Evolutionary conservation across 2,113 vertebrate genomes (phyloP).

Genomic region (Gorilla gorilla): DNA sequence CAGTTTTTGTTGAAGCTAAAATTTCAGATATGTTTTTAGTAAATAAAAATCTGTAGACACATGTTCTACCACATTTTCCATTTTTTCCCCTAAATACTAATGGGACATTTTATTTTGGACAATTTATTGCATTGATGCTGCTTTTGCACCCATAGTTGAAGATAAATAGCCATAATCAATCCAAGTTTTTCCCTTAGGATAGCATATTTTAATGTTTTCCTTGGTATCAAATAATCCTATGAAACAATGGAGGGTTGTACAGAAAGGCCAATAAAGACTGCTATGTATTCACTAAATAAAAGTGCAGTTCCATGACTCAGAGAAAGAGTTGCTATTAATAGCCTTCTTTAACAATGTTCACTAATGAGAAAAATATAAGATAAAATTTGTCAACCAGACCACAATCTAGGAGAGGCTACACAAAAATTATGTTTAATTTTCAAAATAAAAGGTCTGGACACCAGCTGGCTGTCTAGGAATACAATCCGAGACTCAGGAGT

Average conservation of each 20-base stretch:
- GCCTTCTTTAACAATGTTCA: not conserved
- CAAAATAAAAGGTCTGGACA: not conserved
- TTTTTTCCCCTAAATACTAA: not conserved
- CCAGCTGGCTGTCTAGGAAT: not conserved
- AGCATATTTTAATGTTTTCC: not conserved
- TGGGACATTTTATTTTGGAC: not conserved
- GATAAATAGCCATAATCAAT: not conserved
- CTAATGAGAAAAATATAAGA: not conserved
- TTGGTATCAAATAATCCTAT: conserved; percentile 11
- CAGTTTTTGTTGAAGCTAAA: not conserved
- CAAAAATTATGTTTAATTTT: not conserved
- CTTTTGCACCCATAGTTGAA: not conserved
- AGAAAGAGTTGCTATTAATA: not conserved
- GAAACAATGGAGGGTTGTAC: not conserved
- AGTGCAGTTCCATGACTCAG: not conserved
- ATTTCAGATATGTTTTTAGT: not conserved
- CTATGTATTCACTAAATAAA: not conserved
- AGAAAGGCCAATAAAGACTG: not conserved
- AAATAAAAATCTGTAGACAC: not conserved
- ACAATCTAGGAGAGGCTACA: not conserved
- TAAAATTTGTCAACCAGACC: not conserved
- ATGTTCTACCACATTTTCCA: not conserved
- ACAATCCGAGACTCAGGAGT: not conserved
- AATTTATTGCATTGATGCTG: not conserved
- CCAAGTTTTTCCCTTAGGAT: not conserved